Percentiles rank a stretch among this genome's conserved stretches.
Evolutionary conservation across 2,113 vertebrate genomes (phyloP).

Genomic region (Mus musculus): GRCm39 chr9:73530501-73531000

Average conservation of each 20-base stretch:
- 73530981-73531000: too few relatives aligned
- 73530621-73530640: neutral
- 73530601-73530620: neutral
- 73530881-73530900: too few relatives aligned
- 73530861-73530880: too few relatives aligned
- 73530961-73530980: too few relatives aligned
- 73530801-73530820: too few relatives aligned
- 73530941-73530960: too few relatives aligned
- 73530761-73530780: slow-evolving; percentile 8
- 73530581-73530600: neutral
- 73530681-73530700: neutral
- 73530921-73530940: too few relatives aligned
- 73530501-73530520: neutral
- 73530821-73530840: too few relatives aligned
- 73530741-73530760: neutral
- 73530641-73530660: neutral
- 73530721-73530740: neutral
- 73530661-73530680: neutral
- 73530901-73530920: too few relatives aligned
- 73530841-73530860: too few relatives aligned
- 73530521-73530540: neutral
- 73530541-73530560: too few relatives aligned
- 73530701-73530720: slow-evolving; percentile 43
- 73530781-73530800: neutral
- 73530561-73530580: neutral